Percentiles rank a stretch among this genome's conserved stretches.
phyloP scores from a whole-genome alignment of 2,797 vertebrate species.

The Philypnodon macrostomus region DNA sequence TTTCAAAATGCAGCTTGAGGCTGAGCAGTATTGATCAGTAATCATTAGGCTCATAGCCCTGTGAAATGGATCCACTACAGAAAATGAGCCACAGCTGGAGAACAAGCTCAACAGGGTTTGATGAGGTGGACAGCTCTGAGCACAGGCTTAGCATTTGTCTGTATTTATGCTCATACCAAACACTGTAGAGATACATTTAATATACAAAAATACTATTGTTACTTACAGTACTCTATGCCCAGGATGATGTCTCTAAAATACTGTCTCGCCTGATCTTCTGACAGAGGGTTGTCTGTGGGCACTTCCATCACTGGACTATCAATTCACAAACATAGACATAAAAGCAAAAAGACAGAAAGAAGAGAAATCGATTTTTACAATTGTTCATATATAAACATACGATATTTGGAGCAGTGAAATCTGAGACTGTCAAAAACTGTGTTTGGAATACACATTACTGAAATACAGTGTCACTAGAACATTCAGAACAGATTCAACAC shows the following conservation, averaged over 20 bases:
- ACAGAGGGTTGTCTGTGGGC: constrained; percentile 84
- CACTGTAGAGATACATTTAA: not conserved
- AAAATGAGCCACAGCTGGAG: constrained; percentile 31
- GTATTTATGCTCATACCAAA: no score
- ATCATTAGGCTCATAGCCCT: constrained; percentile 22
- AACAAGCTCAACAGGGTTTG: constrained; percentile 24
- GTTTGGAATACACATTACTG: not conserved
- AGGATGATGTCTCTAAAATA: constrained; percentile 94
- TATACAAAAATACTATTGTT: not conserved
- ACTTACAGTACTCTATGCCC: constrained; percentile 97
- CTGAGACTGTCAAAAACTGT: not conserved
- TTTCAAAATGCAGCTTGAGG: constrained; percentile 7
- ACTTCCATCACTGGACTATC: constrained; percentile 95
- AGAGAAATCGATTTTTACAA: no score
- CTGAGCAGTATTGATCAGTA: constrained; percentile 25
- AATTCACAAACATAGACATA: constrained; percentile 7
- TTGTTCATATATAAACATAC: no score
- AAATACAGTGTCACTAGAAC: not conserved
- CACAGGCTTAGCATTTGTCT: not conserved
- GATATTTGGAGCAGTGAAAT: no score
- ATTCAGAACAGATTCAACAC: not conserved
- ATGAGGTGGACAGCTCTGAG: constrained; percentile 22
- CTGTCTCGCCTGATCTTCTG: constrained; percentile 87
- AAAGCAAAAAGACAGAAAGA: constrained; percentile 3
- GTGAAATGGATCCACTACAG: constrained; percentile 28